phyloP scores from a whole-genome alignment of 2,113 vertebrate genomes.

The Atractosteus spatula region DNA sequence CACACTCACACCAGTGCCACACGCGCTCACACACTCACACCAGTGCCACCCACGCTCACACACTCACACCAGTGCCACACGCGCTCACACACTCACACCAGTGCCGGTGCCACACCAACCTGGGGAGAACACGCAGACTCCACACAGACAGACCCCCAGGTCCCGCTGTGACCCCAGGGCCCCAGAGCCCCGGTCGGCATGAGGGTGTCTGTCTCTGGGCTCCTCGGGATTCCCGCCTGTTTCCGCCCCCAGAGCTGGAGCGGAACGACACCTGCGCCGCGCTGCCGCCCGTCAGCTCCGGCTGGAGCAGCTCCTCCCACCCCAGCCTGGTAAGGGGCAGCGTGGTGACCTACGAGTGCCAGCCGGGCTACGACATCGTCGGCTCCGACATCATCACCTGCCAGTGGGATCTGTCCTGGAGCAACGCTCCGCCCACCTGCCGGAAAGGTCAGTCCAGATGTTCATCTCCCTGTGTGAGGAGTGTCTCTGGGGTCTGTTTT shows the following conservation, averaged over 20 bases:
- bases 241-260: conserved; percentile 72
- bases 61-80: no score
- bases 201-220: no score
- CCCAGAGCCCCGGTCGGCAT: no score
- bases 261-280: conserved; percentile 87
- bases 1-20: no score
- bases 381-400: conserved; percentile 90
- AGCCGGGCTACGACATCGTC: conserved; percentile 85
- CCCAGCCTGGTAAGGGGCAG: conserved; percentile 82
- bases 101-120: no score
- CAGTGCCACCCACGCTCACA: no score
- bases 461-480: background rate
- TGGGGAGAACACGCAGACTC: no score
- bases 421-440: conserved; percentile 82
- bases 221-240: no score
- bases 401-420: conserved; percentile 92
- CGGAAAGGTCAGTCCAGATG: conserved; percentile 72
- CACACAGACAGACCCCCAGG: no score
- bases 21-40: no score
- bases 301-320: conserved; percentile 86
- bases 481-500: background rate
- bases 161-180: no score
- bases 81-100: no score
- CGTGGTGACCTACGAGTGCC: conserved; percentile 87
- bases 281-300: conserved; percentile 78